Evolutionary conservation across 2,888 invertebrate genomes (phyloP).

Genomic region (Hypsopygia costalis): DNA sequence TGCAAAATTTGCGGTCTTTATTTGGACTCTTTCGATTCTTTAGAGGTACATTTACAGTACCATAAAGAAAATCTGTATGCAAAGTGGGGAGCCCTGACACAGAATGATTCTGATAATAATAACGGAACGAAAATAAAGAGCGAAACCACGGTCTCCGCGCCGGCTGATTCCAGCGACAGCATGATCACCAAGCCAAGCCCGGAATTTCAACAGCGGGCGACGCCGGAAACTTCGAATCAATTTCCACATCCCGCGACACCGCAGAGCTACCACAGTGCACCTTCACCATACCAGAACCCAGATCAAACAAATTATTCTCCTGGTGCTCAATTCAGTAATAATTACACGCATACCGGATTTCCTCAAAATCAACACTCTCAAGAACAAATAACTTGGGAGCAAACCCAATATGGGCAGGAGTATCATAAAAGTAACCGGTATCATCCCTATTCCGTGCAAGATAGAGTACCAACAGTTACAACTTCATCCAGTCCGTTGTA

Average conservation of each 20-base stretch:
- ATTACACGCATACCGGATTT: conserved; percentile 73
- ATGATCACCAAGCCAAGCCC: conserved; percentile 83
- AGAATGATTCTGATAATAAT: conserved; percentile 84
- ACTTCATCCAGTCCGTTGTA: conserved; percentile 78
- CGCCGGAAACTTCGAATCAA: conserved; percentile 78
- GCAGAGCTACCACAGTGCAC: conserved; percentile 84
- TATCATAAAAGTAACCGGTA: conserved; percentile 68
- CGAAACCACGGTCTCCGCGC: conserved; percentile 83
- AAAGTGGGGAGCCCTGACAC: conserved; percentile 84
- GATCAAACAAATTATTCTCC: conserved; percentile 81
- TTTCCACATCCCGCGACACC: conserved; percentile 84
- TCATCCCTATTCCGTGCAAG: conserved; percentile 77
- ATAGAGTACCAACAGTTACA: conserved; percentile 75
- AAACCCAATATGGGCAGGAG: conserved; percentile 67
- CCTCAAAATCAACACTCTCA: conserved; percentile 70
- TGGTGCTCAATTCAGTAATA: conserved; percentile 72
- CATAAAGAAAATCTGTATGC: conserved; percentile 88
- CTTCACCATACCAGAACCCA: conserved; percentile 83
- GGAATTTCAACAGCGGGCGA: conserved; percentile 79
- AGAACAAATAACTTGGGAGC: conserved; percentile 74
- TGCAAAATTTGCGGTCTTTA: conserved; percentile 89
- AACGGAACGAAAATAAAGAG: conserved; percentile 82
- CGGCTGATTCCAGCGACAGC: conserved; percentile 88
- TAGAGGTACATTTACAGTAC: conserved; percentile 90
- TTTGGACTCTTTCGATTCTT: conserved; percentile 87